Percentiles rank a stretch among this genome's conserved stretches.
These are phyloP conservation scores for Paramormyrops hopkinsi DNA, from an alignment of 2,797 vertebrate genomes.

Conservation along the genomic window DNA sequence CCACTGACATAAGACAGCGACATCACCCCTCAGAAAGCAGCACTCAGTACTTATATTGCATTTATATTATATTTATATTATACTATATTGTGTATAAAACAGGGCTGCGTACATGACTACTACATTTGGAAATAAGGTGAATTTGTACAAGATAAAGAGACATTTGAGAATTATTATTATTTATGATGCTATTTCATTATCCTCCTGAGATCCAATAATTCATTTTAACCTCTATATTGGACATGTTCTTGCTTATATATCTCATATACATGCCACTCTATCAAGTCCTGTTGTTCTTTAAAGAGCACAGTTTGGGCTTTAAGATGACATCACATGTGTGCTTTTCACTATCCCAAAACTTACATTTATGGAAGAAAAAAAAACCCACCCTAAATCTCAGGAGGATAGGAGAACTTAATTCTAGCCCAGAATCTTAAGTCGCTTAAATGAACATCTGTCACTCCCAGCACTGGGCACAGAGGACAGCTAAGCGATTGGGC, in stretches of 20 bases:
- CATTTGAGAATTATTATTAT: not conserved
- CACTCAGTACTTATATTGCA: not conserved
- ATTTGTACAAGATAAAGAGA: not conserved
- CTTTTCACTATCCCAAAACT: not conserved
- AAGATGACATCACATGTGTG: not conserved
- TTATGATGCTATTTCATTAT: not conserved
- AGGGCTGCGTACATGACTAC: not conserved
- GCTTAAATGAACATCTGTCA: not conserved
- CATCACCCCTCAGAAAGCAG: not conserved
- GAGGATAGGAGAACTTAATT: not conserved
- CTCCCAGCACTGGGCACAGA: not conserved
- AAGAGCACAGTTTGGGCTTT: not conserved
- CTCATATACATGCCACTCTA: not conserved
- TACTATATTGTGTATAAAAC: not conserved
- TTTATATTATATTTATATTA: not conserved
- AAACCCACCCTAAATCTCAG: not conserved
- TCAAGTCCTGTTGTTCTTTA: not conserved
- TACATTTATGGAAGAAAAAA: not conserved
- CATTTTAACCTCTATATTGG: not conserved
- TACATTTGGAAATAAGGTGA: not conserved
- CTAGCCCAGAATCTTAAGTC: not conserved
- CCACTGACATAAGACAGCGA: slow-evolving; percentile 47
- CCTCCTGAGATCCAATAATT: not conserved
- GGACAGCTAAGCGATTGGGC: not conserved
- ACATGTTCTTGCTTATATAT: not conserved